A percentile compares a stretch with the other conserved stretches of the same genome.
Evolutionary conservation across 2,113 vertebrate genomes (phyloP).

Genomic region (Steatornis caripensis): DNA sequence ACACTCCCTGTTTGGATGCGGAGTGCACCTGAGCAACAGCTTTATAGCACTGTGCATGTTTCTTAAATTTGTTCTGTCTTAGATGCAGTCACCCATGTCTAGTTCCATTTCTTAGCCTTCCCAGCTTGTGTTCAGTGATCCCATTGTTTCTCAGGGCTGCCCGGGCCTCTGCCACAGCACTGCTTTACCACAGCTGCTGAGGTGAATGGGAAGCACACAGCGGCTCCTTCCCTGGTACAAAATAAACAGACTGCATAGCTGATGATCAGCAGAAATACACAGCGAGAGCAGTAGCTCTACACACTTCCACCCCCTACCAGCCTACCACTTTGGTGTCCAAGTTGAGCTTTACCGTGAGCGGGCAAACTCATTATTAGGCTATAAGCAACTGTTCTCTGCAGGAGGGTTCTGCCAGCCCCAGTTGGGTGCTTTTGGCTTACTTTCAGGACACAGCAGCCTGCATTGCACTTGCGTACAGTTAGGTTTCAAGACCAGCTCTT

Average conservation of each 20-base stretch:
- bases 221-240: background rate
- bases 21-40: background rate
- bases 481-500: background rate
- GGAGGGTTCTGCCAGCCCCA: background rate
- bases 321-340: no score
- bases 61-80: background rate
- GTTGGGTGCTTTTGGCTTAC: no score
- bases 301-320: background rate
- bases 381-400: fast-evolving
- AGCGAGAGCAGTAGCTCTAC: background rate
- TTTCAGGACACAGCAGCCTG: background rate
- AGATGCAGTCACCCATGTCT: background rate
- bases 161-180: no score
- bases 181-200: background rate
- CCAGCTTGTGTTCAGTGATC: background rate
- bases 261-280: background rate
- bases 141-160: background rate
- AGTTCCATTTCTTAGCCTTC: background rate
- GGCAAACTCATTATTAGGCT: background rate
- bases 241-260: background rate
- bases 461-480: no score
- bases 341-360: background rate
- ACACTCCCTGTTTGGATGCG: fast-evolving
- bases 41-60: fast-evolving
- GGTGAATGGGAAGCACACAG: fast-evolving